phyloP scores from a whole-genome alignment of 2,888 invertebrate species.

The Elegia similella region DNA sequence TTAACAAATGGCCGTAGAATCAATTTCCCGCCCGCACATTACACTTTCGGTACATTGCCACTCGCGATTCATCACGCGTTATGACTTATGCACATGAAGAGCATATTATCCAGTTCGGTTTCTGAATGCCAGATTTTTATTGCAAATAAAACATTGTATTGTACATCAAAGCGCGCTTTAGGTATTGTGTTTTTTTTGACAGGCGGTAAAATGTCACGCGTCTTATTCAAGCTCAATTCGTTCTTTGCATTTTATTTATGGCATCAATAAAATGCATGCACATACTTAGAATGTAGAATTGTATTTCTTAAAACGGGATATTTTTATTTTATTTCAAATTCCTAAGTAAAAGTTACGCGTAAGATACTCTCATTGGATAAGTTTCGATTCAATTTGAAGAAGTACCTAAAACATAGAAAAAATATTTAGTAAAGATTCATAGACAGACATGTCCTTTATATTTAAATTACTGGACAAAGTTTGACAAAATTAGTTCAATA shows the following conservation, averaged over 20 bases:
- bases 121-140: not conserved
- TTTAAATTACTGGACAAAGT: too few relatives aligned
- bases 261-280: conserved; percentile 1
- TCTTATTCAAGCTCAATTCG: not conserved
- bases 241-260: not conserved
- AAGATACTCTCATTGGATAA: too few relatives aligned
- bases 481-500: too few relatives aligned
- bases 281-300: too few relatives aligned
- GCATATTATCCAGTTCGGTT: not conserved
- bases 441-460: too few relatives aligned
- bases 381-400: too few relatives aligned
- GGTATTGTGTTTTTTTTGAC: not conserved
- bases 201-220: not conserved
- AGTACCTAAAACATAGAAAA: too few relatives aligned
- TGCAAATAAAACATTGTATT: too few relatives aligned
- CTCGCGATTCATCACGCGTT: not conserved
- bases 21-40: not conserved
- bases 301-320: too few relatives aligned
- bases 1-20: not conserved
- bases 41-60: not conserved
- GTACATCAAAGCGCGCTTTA: too few relatives aligned
- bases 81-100: not conserved
- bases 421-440: too few relatives aligned
- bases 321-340: not conserved
- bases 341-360: not conserved